Percentiles rank a stretch among this genome's conserved stretches.
These are phyloP conservation scores for Xanthorhoe designata DNA, from an alignment of 2,888 invertebrate species.

Conservation along the genomic window DNA sequence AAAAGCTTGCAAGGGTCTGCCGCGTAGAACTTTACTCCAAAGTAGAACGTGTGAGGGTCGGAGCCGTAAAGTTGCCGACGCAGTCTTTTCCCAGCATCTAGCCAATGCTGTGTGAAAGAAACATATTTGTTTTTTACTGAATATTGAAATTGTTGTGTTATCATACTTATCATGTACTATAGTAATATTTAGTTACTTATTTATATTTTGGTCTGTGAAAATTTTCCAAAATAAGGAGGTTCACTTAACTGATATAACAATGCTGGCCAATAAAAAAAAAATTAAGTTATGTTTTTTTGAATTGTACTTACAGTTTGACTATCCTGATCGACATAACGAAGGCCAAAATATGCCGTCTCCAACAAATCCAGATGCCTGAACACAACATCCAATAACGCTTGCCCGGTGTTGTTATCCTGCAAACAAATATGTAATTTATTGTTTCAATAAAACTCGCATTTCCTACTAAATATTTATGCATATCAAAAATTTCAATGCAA, in stretches of 20 bases:
- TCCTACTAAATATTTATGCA: slow-evolving; percentile 26
- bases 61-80: slow-evolving; percentile 93
- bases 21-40: slow-evolving; percentile 98
- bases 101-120: slow-evolving; percentile 91
- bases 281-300: too few species aligned
- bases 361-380: slow-evolving; percentile 96
- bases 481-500: slow-evolving; percentile 26
- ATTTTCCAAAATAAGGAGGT: too few species aligned
- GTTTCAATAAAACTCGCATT: slow-evolving; percentile 26
- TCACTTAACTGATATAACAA: too few species aligned
- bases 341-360: slow-evolving; percentile 98
- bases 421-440: slow-evolving; percentile 43
- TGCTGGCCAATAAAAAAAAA: too few species aligned
- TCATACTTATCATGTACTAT: too few species aligned
- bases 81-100: slow-evolving; percentile 95
- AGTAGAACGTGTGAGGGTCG: slow-evolving; percentile 94
- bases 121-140: neutral
- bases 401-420: slow-evolving; percentile 96
- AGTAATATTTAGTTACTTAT: too few species aligned
- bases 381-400: slow-evolving; percentile 95
- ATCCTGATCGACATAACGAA: slow-evolving; percentile 95
- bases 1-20: slow-evolving; percentile 98
- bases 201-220: too few species aligned
- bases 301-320: slow-evolving; percentile 94
- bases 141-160: neutral